Conservation (phyloP, 2,888 invertebrate genomes). For the Lasioglossum leucozonium region DNA sequence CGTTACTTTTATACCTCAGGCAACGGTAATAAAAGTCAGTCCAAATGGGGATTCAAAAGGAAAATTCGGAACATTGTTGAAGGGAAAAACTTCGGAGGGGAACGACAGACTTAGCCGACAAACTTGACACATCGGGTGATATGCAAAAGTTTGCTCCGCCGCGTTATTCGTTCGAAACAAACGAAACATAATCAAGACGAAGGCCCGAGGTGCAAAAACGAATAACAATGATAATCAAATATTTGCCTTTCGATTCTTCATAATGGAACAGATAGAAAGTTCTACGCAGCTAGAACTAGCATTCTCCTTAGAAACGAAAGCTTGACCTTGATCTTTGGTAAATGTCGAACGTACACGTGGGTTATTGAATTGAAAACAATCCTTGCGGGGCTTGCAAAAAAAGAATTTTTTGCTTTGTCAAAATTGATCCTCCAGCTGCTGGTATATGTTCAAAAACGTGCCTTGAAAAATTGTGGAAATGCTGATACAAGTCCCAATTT, state of each 20-base stretch:
- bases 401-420: no score
- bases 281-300: no score
- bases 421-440: no score
- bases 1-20: not conserved
- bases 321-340: no score
- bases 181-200: not conserved
- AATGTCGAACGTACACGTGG: no score
- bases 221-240: not conserved
- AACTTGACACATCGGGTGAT: not conserved
- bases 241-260: not conserved
- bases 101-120: not conserved
- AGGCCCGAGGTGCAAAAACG: not conserved
- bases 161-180: not conserved
- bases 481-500: no score
- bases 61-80: not conserved
- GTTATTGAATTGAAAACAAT: no score
- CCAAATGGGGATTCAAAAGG: constrained; percentile 1
- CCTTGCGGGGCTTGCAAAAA: no score
- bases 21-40: not conserved
- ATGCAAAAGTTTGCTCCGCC: not conserved
- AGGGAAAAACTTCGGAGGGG: not conserved
- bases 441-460: no score
- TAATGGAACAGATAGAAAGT: not conserved
- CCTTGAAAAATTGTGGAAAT: no score
- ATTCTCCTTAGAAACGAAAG: no score